A percentile compares a stretch with the other conserved stretches of the same genome.
These are phyloP conservation scores for Neocrepidodera transversa DNA, from an alignment of 2,888 invertebrate species.

Conservation along the genomic window DNA sequence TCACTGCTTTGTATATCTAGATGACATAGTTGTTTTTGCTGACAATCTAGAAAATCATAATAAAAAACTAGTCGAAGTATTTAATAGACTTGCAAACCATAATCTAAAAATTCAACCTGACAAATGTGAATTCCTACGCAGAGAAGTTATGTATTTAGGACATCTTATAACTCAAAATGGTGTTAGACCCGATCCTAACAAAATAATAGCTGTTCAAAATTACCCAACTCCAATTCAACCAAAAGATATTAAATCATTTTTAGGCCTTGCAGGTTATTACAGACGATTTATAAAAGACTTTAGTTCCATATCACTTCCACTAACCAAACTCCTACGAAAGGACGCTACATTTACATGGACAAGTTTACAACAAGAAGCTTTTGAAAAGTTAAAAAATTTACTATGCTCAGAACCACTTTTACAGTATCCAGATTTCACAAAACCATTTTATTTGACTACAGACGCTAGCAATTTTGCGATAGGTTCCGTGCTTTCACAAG, in stretches of 20 bases:
- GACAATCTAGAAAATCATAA: conserved; percentile 27
- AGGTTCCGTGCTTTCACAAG: conserved; percentile 44
- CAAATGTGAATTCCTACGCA: conserved; percentile 37
- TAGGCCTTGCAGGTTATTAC: conserved; percentile 41
- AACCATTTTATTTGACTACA: conserved; percentile 49
- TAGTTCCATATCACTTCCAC: conserved; percentile 31
- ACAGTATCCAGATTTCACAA: conserved; percentile 48
- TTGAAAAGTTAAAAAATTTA: conserved; percentile 38
- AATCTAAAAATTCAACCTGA: conserved; percentile 34
- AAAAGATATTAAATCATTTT: conserved; percentile 39
- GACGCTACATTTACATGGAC: conserved; percentile 30
- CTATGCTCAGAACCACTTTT: conserved; percentile 34
- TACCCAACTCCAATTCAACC: conserved; percentile 28
- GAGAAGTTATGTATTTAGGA: conserved; percentile 38
- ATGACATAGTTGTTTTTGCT: conserved; percentile 29
- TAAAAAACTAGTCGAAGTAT: conserved; percentile 24
- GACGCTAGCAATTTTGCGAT: conserved; percentile 51
- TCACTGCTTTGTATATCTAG: conserved; percentile 27
- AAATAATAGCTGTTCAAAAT: conserved; percentile 29
- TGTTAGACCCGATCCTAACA: conserved; percentile 33
- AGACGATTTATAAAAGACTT: conserved; percentile 34
- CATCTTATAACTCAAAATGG: conserved; percentile 37
- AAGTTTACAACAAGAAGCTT: conserved; percentile 33
- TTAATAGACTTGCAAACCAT: conserved; percentile 21
- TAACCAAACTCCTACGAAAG: conserved; percentile 37